phyloP scores from a whole-genome alignment of 64 coral and sea anemone species.

The Actinia equina region DNA sequence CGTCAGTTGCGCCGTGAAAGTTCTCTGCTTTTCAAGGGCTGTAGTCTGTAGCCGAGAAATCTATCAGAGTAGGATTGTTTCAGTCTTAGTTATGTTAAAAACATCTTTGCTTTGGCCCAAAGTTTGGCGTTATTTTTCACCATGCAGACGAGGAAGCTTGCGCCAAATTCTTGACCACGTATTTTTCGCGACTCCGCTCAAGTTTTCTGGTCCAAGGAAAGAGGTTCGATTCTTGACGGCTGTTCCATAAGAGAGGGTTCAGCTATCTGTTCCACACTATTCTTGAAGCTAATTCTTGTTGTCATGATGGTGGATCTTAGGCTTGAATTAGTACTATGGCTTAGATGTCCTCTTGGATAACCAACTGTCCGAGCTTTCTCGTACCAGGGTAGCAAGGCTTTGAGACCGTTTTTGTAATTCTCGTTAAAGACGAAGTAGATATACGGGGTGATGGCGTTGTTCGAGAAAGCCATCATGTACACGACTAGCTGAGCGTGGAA shows the following conservation, averaged over 20 bases:
- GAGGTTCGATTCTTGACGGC: background rate
- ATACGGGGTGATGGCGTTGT: conserved; percentile 15
- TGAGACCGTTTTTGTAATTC: conserved; percentile 21
- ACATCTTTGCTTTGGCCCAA: background rate
- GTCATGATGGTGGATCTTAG: background rate
- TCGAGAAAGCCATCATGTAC: background rate
- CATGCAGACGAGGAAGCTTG: background rate
- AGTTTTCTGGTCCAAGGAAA: background rate
- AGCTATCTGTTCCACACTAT: conserved; percentile 1
- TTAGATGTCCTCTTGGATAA: background rate
- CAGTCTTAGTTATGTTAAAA: background rate
- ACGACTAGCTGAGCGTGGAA: background rate
- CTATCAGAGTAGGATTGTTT: no score
- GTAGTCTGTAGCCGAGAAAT: no score
- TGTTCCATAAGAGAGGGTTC: background rate
- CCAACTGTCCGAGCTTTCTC: background rate
- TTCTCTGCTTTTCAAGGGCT: no score
- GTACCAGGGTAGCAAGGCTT: conserved; percentile 15
- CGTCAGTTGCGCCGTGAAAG: no score
- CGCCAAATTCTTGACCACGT: background rate
- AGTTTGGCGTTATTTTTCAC: background rate
- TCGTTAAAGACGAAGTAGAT: conserved; percentile 30
- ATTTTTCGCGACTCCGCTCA: background rate
- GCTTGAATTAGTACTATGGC: conserved; percentile 22
- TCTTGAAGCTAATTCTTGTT: conserved; percentile 18